Conservation (phyloP, 2,888 invertebrate species). For the Lymantria monacha region DNA sequence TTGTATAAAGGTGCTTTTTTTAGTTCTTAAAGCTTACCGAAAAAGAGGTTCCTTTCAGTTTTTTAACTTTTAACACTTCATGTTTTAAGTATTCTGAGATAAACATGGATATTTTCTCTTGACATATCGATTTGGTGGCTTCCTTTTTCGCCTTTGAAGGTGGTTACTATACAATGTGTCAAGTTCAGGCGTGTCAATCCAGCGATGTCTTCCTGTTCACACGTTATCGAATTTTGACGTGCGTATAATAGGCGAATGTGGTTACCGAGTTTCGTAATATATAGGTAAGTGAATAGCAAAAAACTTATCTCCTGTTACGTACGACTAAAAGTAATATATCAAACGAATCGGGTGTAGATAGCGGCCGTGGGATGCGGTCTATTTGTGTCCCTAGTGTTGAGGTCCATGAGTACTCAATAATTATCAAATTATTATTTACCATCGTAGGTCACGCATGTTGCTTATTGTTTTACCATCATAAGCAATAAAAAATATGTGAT, state of each 20-base stretch:
- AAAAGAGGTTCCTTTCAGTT: background rate
- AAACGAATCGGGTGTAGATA: too few relatives aligned
- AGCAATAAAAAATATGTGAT: too few relatives aligned
- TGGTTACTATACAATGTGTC: slow-evolving; percentile 2
- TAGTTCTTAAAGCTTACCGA: background rate
- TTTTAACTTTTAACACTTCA: background rate
- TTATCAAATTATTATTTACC: too few relatives aligned
- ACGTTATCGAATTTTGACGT: slow-evolving; percentile 6
- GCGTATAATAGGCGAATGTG: slow-evolving; percentile 1
- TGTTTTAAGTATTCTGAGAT: background rate
- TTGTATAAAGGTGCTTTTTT: too few relatives aligned
- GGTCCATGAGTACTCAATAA: too few relatives aligned
- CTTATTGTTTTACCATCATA: too few relatives aligned
- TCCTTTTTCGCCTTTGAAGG: background rate
- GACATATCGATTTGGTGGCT: background rate
- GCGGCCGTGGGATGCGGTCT: too few relatives aligned
- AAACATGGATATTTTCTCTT: background rate
- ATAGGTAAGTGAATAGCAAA: background rate
- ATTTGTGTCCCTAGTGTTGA: too few relatives aligned
- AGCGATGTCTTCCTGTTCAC: slow-evolving; percentile 1
- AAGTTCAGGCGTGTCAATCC: slow-evolving; percentile 6
- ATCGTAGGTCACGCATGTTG: too few relatives aligned
- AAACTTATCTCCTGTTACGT: too few relatives aligned
- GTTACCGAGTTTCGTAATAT: slow-evolving; percentile 2
- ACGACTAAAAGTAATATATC: too few relatives aligned